Evolutionary conservation across 2,113 vertebrate genomes (phyloP), one percentile per base, ranked within the genome.

Genomic region (Xyliphius kryptos): DNA sequence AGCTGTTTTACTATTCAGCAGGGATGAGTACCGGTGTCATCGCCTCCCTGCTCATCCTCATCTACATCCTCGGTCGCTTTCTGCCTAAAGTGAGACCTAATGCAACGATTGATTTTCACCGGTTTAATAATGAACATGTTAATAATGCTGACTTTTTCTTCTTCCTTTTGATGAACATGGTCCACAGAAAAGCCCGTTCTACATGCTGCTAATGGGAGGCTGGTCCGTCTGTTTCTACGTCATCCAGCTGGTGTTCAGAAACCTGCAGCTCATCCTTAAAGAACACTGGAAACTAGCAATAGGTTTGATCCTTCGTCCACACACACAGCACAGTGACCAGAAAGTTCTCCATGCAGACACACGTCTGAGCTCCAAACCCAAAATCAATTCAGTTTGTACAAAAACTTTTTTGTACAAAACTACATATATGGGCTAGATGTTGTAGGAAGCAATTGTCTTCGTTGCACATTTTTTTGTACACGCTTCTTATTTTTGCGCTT

Each of bases 221-320:
- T 99, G 93, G 92, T 99, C 96, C n/a, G 93, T 97, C 50, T 95
- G 94, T 10, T 21, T 98, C 9, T 99, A 98, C 76, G 79, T 95
- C 67, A 95, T 96, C 51, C 96, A 99, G 76, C 84, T 97, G 12
- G 84, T 91, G 69, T 91, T 87, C 80, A 91, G 84, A 82, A 98
- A 99, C 80, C 86, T 99, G 2, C 77, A 66, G 47, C 65, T 86
- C 49, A 95, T 99, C 70, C 85, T 94, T 67, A 88, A 15, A 66
- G 89, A 85, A 51, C 91, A 97, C 80, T 98, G 93, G 95, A 87
- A 85, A 61, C 81, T 92, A 71, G 91, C 89, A 36, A 67, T 97
- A 56, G 90, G 96, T 98, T 49, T 13, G 3, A 5, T 13, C 11
- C 40, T 3, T 12, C 3, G 3, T 43, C 9, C 40, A 43, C 5